Percentiles rank a stretch among this genome's conserved stretches.
These are phyloP conservation scores for Taeniopygia guttata DNA, from an alignment of 2,797 vertebrate species.

Conservation along the genomic window DNA sequence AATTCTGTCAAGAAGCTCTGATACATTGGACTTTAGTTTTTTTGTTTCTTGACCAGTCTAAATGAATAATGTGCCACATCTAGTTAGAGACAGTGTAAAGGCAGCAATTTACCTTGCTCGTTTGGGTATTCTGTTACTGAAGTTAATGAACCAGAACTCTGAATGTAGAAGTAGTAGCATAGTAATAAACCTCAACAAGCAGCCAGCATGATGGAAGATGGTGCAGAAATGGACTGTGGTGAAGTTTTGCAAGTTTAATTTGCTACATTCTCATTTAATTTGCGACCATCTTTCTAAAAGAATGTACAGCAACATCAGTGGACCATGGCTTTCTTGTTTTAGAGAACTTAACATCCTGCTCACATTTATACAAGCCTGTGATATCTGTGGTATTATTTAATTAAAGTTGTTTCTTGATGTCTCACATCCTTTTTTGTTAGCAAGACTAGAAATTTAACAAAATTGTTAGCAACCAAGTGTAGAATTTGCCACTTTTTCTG, in stretches of 20 bases:
- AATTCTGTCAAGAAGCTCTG: conserved; percentile 35
- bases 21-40: neutral
- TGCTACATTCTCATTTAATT: conserved; percentile 15
- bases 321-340: neutral
- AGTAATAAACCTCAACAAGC: conserved; percentile 21
- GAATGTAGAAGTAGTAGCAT: neutral
- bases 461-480: neutral
- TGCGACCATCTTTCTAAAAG: neutral
- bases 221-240: neutral
- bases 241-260: conserved; percentile 25
- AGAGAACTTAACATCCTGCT: neutral
- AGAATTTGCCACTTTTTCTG: neutral
- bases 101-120: conserved; percentile 42
- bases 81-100: conserved; percentile 31
- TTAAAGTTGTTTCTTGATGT: neutral
- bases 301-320: neutral
- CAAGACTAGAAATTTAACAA: neutral
- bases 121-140: conserved; percentile 28
- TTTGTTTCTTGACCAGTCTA: conserved; percentile 33
- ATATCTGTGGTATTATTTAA: neutral
- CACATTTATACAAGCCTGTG: neutral
- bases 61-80: conserved; percentile 32
- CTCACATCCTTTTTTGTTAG: neutral
- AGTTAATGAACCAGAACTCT: conserved; percentile 50
- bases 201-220: neutral